A percentile compares a stretch with the other conserved stretches of the same genome.
Conservation (phyloP, 2,888 invertebrate species). For the Mimumesa dahlbomi region DNA sequence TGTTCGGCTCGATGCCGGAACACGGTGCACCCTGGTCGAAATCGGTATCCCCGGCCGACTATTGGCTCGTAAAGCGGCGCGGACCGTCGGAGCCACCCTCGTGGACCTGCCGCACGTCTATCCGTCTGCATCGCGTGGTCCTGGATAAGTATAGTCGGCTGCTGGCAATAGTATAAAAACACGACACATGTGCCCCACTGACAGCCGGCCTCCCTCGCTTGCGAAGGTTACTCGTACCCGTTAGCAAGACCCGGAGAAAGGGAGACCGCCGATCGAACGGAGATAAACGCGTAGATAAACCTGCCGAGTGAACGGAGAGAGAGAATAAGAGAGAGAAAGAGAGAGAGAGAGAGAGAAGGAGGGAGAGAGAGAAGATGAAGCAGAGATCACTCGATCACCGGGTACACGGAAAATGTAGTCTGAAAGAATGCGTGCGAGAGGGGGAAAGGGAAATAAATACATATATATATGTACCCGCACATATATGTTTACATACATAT, state of each 20-base stretch:
- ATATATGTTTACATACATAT: too few species aligned
- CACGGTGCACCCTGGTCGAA: too few species aligned
- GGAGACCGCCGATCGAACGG: not conserved
- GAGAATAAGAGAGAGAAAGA: conserved; percentile 6
- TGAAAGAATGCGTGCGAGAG: conserved; percentile 30
- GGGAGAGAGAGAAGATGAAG: conserved; percentile 1
- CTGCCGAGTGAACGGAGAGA: not conserved
- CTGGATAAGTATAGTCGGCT: conserved; percentile 51
- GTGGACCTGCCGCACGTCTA: not conserved
- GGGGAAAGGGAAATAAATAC: conserved; percentile 22
- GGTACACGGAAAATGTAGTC: not conserved
- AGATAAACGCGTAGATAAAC: not conserved
- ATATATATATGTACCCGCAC: too few species aligned
- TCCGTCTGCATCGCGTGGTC: conserved; percentile 32
- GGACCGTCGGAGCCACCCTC: not conserved
- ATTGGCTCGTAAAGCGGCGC: not conserved
- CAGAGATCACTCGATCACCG: too few species aligned
- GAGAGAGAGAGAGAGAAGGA: conserved; percentile 16
- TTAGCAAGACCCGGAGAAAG: not conserved
- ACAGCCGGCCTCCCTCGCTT: conserved; percentile 53
- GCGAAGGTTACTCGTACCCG: conserved; percentile 37
- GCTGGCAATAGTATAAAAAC: conserved; percentile 55
- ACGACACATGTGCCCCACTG: conserved; percentile 62
- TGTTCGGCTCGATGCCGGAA: too few species aligned
- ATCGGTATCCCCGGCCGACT: too few species aligned